These are phyloP conservation scores for Trachurus trachurus DNA, from an alignment of 2,797 vertebrate genomes.

Conservation along the genomic window DNA sequence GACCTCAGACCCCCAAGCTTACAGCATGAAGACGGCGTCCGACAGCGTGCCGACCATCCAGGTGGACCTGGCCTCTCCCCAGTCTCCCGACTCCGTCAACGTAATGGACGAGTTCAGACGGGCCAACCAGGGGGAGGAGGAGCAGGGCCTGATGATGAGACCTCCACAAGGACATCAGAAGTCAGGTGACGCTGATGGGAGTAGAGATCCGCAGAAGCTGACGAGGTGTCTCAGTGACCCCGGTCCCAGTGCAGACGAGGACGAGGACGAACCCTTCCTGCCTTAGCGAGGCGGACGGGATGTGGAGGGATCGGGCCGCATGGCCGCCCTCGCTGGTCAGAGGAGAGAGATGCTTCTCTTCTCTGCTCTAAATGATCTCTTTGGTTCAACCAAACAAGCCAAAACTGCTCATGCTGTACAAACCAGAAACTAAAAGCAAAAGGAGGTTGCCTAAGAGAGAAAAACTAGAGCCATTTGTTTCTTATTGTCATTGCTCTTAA, in stretches of 20 bases:
- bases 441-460: slow-evolving; percentile 14
- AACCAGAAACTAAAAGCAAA: slow-evolving; percentile 60
- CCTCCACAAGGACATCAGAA: slow-evolving; percentile 72
- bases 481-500: slow-evolving; percentile 65
- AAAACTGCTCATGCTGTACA: slow-evolving; percentile 70
- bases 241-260: slow-evolving; percentile 91
- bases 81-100: slow-evolving; percentile 91
- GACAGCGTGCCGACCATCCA: slow-evolving; percentile 91
- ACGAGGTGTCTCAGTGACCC: slow-evolving; percentile 96
- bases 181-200: slow-evolving; percentile 73
- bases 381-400: slow-evolving; percentile 71
- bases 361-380: slow-evolving; percentile 46
- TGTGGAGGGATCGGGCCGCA: slow-evolving; percentile 22
- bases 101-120: slow-evolving; percentile 86
- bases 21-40: slow-evolving; percentile 83
- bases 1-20: slow-evolving; percentile 90
- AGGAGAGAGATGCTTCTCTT: slow-evolving; percentile 28
- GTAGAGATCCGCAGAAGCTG: slow-evolving; percentile 90
- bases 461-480: slow-evolving; percentile 76
- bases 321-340: slow-evolving; percentile 2
- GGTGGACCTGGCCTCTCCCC: slow-evolving; percentile 94
- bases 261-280: slow-evolving; percentile 92
- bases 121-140: slow-evolving; percentile 72
- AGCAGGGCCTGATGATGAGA: slow-evolving; percentile 89
- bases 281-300: slow-evolving; percentile 55